Base-by-base conservation (phyloP, 2,797 vertebrate genomes). In the Macroramphosus scolopax region DNA sequence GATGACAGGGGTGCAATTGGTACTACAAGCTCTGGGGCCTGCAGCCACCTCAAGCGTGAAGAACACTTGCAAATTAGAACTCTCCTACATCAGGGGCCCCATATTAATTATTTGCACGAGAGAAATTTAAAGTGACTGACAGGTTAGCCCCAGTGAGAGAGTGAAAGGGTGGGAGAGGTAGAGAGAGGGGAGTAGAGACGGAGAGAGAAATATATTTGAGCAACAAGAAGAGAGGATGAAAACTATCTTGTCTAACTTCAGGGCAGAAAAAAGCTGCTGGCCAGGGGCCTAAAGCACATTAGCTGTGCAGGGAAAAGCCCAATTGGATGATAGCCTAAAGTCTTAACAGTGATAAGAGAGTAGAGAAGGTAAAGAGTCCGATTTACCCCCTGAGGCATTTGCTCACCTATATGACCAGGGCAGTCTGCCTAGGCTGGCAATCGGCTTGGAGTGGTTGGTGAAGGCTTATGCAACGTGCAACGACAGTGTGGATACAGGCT, bases 1-100 rank as follows among this genome's bases (percentile, higher is more conserved):
- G 81, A 82, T 89, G 87, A 87, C 81, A 78, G 83, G 81, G 77
- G 75, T 80, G 78, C 76, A 82, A 87, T 88, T 87, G 86, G 85
- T 84, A 82, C 77, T 85, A 87, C 86, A 89, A 84, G 82, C 86
- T 87, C 68, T 77, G 76, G 86, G 87, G 81, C 80, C 83, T 68
- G 81, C 80, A 72, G 80, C 75, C 77, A 78, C 81, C 83, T 82
- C 73, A 89, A 81, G 87, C 87, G 82, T 89, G 90, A 90, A 90
- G 88, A 90, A 87, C 88, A 89, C 86, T 90, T 88, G 84, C 84
- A 90, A 90, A 91, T 91, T 88, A 90, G 84, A 88, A 78, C 68
- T 80, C 81, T 87, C 84, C 82, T 77, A 86, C 82, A 70, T 82
- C 68, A 77, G 78, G 81, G 80, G 81, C 75, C 78, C 65, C 68